Evolutionary conservation across 2,797 vertebrate species (phyloP).

Genomic region (Spinus pinus): DNA sequence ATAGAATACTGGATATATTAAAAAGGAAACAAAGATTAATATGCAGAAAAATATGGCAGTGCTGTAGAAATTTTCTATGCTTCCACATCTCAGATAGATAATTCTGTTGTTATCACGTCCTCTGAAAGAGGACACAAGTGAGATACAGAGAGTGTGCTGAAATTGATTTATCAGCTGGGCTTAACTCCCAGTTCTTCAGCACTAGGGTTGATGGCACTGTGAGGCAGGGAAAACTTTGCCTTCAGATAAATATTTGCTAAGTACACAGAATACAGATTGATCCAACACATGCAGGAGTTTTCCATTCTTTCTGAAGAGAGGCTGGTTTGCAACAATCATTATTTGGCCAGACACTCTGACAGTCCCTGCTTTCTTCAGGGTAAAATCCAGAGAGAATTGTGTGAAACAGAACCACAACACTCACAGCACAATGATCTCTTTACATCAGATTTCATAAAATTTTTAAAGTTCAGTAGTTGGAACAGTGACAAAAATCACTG

Average conservation of each 20-base stretch:
- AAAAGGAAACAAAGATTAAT: conserved; percentile 1
- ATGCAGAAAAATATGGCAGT: not conserved
- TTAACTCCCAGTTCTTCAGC: not conserved
- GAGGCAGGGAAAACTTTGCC: not conserved
- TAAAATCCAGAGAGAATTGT: not conserved
- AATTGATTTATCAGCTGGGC: not conserved
- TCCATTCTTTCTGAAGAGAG: not conserved
- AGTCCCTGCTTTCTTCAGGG: not conserved
- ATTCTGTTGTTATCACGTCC: not conserved
- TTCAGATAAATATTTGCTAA: not conserved
- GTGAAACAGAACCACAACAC: not conserved
- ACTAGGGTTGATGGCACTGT: not conserved
- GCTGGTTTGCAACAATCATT: not conserved
- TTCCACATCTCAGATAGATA: not conserved
- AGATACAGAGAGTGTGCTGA: not conserved
- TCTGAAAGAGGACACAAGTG: not conserved
- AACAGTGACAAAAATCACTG: not conserved
- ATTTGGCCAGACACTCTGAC: not conserved
- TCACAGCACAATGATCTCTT: not conserved
- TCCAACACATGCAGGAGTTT: not conserved
- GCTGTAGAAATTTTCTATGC: not conserved
- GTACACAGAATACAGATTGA: not conserved
- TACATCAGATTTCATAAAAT: not conserved
- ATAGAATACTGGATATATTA: not conserved
- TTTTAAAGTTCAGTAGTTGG: not conserved